These are phyloP conservation scores for Numenius phaeopus DNA, from an alignment of 2,797 vertebrate genomes.

Conservation along the genomic window DNA sequence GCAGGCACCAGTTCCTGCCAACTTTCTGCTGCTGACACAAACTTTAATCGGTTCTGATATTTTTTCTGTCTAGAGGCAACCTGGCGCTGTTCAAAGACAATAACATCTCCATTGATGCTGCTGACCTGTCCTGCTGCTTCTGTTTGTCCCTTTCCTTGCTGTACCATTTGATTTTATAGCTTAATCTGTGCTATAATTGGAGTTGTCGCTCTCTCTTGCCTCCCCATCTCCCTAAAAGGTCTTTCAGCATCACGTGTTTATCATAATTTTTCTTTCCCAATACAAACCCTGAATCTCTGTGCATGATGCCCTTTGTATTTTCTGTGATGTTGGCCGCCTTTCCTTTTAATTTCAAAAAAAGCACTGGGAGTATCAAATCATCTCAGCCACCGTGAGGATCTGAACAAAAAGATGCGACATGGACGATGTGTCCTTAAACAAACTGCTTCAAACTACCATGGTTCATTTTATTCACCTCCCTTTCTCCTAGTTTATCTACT, in stretches of 20 bases:
- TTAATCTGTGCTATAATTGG: background rate
- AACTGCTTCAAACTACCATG: background rate
- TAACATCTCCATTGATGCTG: background rate
- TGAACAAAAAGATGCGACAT: background rate
- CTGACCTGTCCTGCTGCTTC: background rate
- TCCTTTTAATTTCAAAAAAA: background rate
- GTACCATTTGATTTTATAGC: accelerated
- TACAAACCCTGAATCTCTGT: background rate
- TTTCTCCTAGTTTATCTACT: background rate
- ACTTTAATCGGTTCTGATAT: background rate
- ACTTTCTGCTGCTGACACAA: background rate
- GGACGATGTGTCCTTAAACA: background rate
- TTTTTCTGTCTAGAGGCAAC: background rate
- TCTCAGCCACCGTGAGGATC: background rate
- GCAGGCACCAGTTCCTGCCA: constrained; percentile 9
- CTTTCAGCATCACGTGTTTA: background rate
- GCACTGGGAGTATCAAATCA: background rate
- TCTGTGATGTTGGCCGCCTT: background rate
- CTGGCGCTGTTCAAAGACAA: background rate
- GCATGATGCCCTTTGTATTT: background rate
- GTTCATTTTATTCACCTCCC: background rate
- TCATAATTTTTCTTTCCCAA: background rate
- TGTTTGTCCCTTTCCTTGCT: background rate
- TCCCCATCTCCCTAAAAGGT: background rate
- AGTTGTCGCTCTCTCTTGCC: background rate